Conservation (phyloP, 2,797 vertebrate species). For the Aplochiton taeniatus region DNA sequence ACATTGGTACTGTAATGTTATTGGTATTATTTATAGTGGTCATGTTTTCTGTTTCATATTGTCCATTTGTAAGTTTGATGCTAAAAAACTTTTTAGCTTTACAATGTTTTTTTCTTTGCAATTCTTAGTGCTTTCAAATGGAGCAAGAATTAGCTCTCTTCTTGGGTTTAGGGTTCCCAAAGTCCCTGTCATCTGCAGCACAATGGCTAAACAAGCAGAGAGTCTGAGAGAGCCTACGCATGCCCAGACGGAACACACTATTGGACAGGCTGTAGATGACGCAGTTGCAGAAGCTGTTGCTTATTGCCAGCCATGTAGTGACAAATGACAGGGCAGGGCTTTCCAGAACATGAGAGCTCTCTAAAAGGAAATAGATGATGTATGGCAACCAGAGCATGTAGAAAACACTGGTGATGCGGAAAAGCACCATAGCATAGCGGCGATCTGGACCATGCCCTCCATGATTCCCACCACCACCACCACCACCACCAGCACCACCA, state of each 20-base stretch:
- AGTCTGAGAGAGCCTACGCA: slow-evolving; percentile 92
- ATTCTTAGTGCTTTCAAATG: slow-evolving; percentile 73
- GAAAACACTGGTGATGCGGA: slow-evolving; percentile 98
- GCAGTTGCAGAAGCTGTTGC: slow-evolving; percentile 99
- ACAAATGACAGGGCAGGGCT: slow-evolving; percentile 93
- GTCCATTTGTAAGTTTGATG: slow-evolving; percentile 26
- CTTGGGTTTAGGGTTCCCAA: slow-evolving; percentile 89
- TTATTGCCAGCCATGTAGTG: slow-evolving; percentile 98
- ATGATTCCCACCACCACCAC: slow-evolving; percentile 68
- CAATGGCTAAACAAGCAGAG: slow-evolving; percentile 87
- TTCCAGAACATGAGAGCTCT: slow-evolving; percentile 93
- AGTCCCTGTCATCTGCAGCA: slow-evolving; percentile 82
- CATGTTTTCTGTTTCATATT: slow-evolving; percentile 23
- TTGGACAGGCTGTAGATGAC: slow-evolving; percentile 99
- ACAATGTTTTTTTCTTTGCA: slow-evolving; percentile 13
- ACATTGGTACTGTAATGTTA: slow-evolving; percentile 32
- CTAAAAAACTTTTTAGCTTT: slow-evolving; percentile 41
- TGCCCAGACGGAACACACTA: slow-evolving; percentile 95
- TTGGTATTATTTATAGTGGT: slow-evolving; percentile 30
- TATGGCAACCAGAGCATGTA: slow-evolving; percentile 98
- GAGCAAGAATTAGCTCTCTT: slow-evolving; percentile 96
- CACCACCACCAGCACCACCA: slow-evolving; percentile 68
- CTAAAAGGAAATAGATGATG: slow-evolving; percentile 96
- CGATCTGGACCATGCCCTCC: slow-evolving; percentile 89
- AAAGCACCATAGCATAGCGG: slow-evolving; percentile 96